Evolutionary conservation across 2,888 invertebrate species (phyloP).

Genomic region (Rotaria macrura): DNA sequence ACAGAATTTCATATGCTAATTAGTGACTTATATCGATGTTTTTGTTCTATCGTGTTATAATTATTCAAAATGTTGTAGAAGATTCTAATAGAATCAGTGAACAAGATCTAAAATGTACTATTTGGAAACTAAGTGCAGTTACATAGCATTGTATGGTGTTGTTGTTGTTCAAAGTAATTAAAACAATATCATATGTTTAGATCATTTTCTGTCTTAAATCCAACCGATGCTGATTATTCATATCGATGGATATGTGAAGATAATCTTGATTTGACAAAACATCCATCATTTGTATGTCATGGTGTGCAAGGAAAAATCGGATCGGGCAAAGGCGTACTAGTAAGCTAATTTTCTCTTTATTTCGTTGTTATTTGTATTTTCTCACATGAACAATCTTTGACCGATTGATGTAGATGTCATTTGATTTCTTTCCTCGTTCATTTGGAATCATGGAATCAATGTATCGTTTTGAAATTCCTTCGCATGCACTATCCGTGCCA

Average conservation of each 20-base stretch:
- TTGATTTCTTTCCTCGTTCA: constrained; percentile 59
- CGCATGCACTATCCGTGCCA: constrained; percentile 51
- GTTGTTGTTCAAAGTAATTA: no score
- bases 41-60: no score
- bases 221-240: constrained; percentile 57
- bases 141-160: no score
- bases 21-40: no score
- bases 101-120: no score
- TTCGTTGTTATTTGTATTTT: not conserved
- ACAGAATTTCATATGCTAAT: no score
- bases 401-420: no score
- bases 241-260: constrained; percentile 57
- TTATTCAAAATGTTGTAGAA: no score
- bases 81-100: no score
- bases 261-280: constrained; percentile 46
- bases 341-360: not conserved
- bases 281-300: constrained; percentile 57
- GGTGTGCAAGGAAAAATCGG: constrained; percentile 57
- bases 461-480: constrained; percentile 59
- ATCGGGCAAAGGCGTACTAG: constrained; percentile 48
- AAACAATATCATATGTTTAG: constrained; percentile 55
- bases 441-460: constrained; percentile 61
- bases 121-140: no score
- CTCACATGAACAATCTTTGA: no score
- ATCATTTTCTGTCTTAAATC: constrained; percentile 59